Evolutionary conservation across 1,140 invertebrate genomes (phyloP).

Genomic region (Procambarus clarkii): DNA sequence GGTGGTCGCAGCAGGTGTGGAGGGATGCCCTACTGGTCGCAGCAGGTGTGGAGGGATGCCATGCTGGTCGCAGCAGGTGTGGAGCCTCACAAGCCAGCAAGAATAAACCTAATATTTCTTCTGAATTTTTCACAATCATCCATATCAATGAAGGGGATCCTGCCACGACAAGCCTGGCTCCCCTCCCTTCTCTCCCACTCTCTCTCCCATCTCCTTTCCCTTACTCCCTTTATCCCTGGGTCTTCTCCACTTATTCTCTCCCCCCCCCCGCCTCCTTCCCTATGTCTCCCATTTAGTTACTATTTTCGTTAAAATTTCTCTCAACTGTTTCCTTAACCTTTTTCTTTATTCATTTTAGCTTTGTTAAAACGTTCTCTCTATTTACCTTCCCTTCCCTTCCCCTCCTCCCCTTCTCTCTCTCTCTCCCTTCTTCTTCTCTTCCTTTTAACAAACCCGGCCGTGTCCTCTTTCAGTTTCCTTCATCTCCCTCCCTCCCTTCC

Average conservation of each 20-base stretch:
- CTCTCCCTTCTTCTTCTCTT: background rate
- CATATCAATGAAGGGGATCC: constrained; percentile 16
- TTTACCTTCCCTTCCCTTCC: background rate
- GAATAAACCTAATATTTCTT: constrained; percentile 1
- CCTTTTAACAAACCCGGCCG: background rate
- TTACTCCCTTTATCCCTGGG: background rate
- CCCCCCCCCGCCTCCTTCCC: too few species aligned
- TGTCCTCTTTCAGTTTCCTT: too few species aligned
- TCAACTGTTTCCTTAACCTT: too few species aligned
- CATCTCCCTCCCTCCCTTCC: too few species aligned
- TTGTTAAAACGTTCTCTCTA: background rate
- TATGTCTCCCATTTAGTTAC: too few species aligned
- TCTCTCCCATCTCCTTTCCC: background rate
- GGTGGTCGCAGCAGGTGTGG: too few species aligned
- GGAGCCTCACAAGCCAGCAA: background rate
- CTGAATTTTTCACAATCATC: constrained; percentile 26
- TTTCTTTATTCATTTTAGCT: too few species aligned
- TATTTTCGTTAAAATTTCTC: too few species aligned
- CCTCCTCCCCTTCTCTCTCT: too few species aligned
- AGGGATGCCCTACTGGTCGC: too few species aligned
- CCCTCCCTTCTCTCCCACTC: background rate
- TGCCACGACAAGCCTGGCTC: background rate
- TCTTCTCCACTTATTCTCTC: background rate
- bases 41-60: too few species aligned
- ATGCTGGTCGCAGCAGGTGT: too few species aligned